A percentile compares a stretch with the other conserved stretches of the same genome.
Evolutionary conservation across 2,888 invertebrate genomes (phyloP).

Genomic region (Monochamus alternatus): DNA sequence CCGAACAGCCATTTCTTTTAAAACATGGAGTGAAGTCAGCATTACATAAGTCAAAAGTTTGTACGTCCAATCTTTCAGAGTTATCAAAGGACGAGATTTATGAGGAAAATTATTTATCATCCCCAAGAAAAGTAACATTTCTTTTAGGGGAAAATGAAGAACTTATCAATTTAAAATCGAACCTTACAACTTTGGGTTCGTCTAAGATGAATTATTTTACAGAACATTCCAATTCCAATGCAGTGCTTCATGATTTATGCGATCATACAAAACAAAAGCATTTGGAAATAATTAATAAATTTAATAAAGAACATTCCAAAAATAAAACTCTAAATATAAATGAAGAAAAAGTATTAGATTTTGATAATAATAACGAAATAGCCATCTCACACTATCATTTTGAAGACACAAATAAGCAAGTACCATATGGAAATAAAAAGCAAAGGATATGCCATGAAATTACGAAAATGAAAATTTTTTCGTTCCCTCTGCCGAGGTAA

Average conservation of each 20-base stretch:
- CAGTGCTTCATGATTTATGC: not conserved
- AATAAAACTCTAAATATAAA: not conserved
- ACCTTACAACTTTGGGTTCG: not conserved
- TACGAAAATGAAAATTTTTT: constrained; percentile 37
- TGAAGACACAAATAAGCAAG: not conserved
- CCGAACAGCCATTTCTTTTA: not conserved
- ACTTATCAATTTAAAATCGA: constrained; percentile 60
- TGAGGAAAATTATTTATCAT: not conserved
- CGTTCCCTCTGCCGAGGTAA: constrained; percentile 47
- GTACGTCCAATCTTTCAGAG: not conserved
- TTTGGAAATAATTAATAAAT: not conserved
- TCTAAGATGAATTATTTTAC: not conserved
- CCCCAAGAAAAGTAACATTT: constrained; percentile 73
- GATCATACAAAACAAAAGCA: constrained; percentile 3
- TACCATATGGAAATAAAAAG: not conserved
- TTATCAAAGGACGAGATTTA: not conserved
- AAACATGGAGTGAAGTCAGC: not conserved
- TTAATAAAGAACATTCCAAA: not conserved
- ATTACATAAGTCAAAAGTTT: constrained; percentile 5
- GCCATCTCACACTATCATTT: not conserved
- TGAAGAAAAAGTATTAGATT: not conserved
- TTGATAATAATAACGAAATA: not conserved
- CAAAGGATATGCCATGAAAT: not conserved
- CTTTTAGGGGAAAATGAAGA: constrained; percentile 81
- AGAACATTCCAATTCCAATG: not conserved